A percentile compares a stretch with the other conserved stretches of the same genome.
These are phyloP conservation scores for Emys orbicularis DNA, from an alignment of 2,797 vertebrate genomes.

Conservation along the genomic window DNA sequence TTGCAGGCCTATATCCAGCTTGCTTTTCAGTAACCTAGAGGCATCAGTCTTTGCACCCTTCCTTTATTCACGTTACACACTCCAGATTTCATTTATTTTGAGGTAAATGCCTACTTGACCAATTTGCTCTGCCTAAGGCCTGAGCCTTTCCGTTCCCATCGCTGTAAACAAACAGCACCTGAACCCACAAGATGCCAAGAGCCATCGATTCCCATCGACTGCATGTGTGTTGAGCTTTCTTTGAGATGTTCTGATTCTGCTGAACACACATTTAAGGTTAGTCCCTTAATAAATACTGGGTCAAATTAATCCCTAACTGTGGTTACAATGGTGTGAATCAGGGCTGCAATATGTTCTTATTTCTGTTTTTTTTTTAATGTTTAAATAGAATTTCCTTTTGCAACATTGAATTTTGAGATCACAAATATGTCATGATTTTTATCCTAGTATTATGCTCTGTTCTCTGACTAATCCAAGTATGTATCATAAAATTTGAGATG, in stretches of 20 bases:
- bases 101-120: neutral
- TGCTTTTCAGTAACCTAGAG: neutral
- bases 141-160: neutral
- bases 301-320: fast-evolving
- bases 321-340: neutral
- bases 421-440: neutral
- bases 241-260: neutral
- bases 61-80: neutral
- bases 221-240: neutral
- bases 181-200: conserved; percentile 36
- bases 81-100: conserved; percentile 41
- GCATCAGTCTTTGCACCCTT: conserved; percentile 9
- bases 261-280: neutral
- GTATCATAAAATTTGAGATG: neutral
- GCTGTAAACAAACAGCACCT: conserved; percentile 24
- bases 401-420: neutral
- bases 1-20: conserved; percentile 22
- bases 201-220: neutral
- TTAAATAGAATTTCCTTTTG: neutral
- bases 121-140: neutral
- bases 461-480: neutral
- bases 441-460: neutral
- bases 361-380: neutral
- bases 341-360: neutral
- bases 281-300: neutral